phyloP scores from a whole-genome alignment of 2,888 invertebrate genomes.

The Meta bourneti region DNA sequence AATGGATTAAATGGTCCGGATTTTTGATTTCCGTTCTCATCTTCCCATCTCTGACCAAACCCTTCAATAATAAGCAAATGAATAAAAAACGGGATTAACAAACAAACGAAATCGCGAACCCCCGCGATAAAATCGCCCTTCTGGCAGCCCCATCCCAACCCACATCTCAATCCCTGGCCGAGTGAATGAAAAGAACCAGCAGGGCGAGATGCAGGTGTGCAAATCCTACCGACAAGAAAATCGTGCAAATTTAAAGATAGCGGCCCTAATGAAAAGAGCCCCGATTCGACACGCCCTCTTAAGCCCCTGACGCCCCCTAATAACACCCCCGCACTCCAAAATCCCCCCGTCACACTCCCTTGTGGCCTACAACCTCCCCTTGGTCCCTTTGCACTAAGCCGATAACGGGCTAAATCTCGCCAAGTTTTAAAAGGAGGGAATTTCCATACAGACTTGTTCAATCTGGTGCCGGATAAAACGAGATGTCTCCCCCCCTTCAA shows the following conservation, averaged over 20 bases:
- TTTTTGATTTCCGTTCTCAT: too few relatives aligned
- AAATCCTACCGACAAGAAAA: conserved; percentile 67
- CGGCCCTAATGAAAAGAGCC: conserved; percentile 63
- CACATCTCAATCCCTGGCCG: conserved; percentile 19
- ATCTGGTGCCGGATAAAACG: conserved; percentile 61
- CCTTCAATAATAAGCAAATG: too few relatives aligned
- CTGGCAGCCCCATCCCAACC: neutral
- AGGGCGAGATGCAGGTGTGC: conserved; percentile 64
- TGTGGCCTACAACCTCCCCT: neutral
- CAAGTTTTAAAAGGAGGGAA: conserved; percentile 57
- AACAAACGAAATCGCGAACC: too few relatives aligned
- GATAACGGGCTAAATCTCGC: conserved; percentile 64
- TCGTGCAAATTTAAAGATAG: conserved; percentile 75
- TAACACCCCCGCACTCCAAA: conserved; percentile 16
- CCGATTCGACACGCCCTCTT: conserved; percentile 72
- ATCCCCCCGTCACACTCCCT: conserved; percentile 35
- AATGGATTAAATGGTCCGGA: too few relatives aligned
- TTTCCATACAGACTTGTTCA: conserved; percentile 63
- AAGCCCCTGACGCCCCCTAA: conserved; percentile 39
- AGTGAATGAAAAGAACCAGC: conserved; percentile 53
- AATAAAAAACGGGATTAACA: too few relatives aligned
- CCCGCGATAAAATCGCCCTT: neutral
- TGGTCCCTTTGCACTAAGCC: conserved; percentile 49
- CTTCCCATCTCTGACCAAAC: too few relatives aligned
- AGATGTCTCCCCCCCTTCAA: conserved; percentile 3